Conservation (phyloP, 2,113 vertebrate species). For the Acanthisitta chloris region DNA sequence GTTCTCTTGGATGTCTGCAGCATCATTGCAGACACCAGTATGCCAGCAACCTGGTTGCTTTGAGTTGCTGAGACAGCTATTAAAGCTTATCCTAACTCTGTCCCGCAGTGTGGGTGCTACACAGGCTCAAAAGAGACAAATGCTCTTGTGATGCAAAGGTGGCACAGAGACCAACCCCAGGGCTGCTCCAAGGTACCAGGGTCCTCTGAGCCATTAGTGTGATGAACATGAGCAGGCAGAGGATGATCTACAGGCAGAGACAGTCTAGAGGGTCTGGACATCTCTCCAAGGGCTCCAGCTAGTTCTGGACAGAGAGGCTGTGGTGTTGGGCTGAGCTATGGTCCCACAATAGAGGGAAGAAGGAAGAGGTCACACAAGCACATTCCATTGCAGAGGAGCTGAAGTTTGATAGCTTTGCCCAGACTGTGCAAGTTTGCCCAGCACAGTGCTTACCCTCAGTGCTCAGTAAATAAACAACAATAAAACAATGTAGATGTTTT, state of each 20-base stretch:
- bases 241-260: not conserved
- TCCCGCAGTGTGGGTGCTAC: not conserved
- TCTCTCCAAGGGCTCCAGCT: not conserved
- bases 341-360: not conserved
- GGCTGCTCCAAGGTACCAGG: not conserved
- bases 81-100: not conserved
- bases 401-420: not conserved
- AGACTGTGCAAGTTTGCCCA: not conserved
- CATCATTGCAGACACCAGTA: not conserved
- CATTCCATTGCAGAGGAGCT: not conserved
- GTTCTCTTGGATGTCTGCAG: accelerated
- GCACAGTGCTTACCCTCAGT: not conserved
- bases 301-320: not conserved
- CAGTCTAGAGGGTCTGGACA: not conserved
- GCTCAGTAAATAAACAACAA: constrained; percentile 35
- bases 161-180: accelerated
- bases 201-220: not conserved
- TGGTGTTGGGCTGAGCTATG: not conserved
- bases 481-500: constrained; percentile 23
- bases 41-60: accelerated
- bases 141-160: accelerated
- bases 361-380: not conserved
- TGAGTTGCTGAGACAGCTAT: not conserved
- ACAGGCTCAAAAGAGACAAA: not conserved
- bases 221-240: accelerated